Evolutionary conservation across 2,888 invertebrate species (phyloP), one percentile per base, ranked within the genome.

Genomic region (Sialis lutaria): DNA sequence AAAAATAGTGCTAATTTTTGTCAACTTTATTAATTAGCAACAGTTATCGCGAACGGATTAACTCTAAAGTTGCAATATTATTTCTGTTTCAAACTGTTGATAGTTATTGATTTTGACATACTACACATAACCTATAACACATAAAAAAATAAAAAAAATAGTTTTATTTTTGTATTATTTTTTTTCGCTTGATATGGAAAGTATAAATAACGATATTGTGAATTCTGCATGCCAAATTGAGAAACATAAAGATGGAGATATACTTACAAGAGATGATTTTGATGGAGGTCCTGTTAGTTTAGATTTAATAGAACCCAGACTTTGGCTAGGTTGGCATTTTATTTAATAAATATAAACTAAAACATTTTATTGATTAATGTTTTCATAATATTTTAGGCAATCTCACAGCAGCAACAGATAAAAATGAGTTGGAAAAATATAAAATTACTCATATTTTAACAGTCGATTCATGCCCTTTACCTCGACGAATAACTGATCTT

Each of bases 401-500:
- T 60, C 63, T 88, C 50, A 79, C 84, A 34, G 85, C 86, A 51
- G 90, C 89, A 2, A 77, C 80, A 34, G 81, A 87, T 59, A 65
- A 77, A 51, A 73, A 76, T 47, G 77, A 78, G 33, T 57, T 89
- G 48, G 74, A 74, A 49, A 70, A 72, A 43, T 68, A 76, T 31
- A 72, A 77, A 53, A 79, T 90, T 49, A 79, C 76, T 2, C 80
- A 86, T 59, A 82, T 91, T 54, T 67, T 91, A 42, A 89, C 90
- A 0, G 72, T 90, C 49, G 90, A 90, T 59, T 77, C 86, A 9
- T 85, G 88, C 57, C 89, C 90, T 1, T 64, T 91, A 53, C 88
- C 90, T 0, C 68, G 80, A 53, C 77, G 77, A 51, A 77, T 88
- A 47, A 68, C 77, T 35, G 77, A 81, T 53, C 65, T 81, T 35